Base-by-base conservation (phyloP, 53 echinoderm and acorn worm genomes). In the Paelopatides confundens region DNA sequence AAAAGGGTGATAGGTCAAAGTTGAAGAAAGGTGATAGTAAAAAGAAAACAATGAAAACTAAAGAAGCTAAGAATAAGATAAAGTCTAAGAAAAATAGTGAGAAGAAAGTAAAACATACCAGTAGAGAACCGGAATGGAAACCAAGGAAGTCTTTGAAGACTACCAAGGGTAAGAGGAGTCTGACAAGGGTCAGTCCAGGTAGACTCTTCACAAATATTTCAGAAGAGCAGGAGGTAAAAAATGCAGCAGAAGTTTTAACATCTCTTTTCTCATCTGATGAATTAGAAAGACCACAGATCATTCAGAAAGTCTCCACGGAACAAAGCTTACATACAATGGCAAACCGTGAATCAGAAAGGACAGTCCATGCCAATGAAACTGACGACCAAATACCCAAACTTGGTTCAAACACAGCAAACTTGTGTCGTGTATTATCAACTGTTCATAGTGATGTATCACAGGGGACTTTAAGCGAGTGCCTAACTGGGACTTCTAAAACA, bases 231-330 rank as follows among this genome's bases (percentile, higher is more conserved):
- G 74, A 74, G 74, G 46, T 74, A 3, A 9, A 74, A 43, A 37
- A 74, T n/a, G 74, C 74, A 33, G 74, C 74, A 1, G 74, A 74
- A 27, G 74, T 28, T 39, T 35, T 74, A 2, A 74, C 74, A 74
- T 39, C 74, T 37, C 74, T 74, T 17, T 43, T 43, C 24, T 74
- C 74, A 74, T 74, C 74, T 33, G 74, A 74, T 39, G 74, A 58
- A 6, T n/a, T 58, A 23, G 58, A 58, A 58, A 58, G 58, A 26
- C 24, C 58, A 26, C n/a, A 26, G 58, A 58, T 58, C n/a, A 58
- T 58, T 21, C 58, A 58, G 58, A 23, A 5, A 58, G 24, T 12
- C 8, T 10, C 0, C 8, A 43, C 12, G 8, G 2, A 43, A 1
- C 43, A 43, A 12, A 43, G 43, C 12, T 43, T 43, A 12, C 0